Conservation (phyloP, 2,113 vertebrate genomes). For the Puma concolor region DNA sequence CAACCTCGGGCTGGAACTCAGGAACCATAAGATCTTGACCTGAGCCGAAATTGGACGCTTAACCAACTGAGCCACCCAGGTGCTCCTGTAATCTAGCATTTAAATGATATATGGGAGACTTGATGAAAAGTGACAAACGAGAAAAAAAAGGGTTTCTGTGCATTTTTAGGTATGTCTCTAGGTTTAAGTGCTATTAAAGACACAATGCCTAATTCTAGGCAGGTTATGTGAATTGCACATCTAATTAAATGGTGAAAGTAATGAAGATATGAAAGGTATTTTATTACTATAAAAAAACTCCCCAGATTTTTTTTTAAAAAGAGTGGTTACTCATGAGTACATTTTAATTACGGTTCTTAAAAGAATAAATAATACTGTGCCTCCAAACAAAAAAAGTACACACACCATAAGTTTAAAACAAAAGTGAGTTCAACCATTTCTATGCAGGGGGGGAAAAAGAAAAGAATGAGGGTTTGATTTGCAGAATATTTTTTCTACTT, state of each 20-base stretch:
- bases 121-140: constrained; percentile 1
- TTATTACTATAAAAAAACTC: neutral
- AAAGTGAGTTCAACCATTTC: constrained; percentile 11
- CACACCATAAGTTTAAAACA: neutral
- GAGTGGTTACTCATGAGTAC: neutral
- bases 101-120: neutral
- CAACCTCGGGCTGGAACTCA: no score
- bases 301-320: neutral
- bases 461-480: neutral
- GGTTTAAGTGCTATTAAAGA: neutral
- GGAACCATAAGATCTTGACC: no score
- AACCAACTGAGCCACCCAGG: no score
- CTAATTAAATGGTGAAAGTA: neutral
- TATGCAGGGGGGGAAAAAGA: neutral
- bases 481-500: neutral
- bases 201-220: neutral
- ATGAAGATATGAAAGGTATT: neutral
- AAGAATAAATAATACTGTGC: constrained; percentile 1
- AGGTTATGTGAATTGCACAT: neutral
- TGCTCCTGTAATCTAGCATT: neutral
- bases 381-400: neutral
- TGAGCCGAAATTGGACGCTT: no score
- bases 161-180: neutral
- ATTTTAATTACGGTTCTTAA: constrained; percentile 18
- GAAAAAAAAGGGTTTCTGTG: neutral